Conservation (phyloP, 2,797 vertebrate genomes). For the Acrossocheilus fasciatus region DNA sequence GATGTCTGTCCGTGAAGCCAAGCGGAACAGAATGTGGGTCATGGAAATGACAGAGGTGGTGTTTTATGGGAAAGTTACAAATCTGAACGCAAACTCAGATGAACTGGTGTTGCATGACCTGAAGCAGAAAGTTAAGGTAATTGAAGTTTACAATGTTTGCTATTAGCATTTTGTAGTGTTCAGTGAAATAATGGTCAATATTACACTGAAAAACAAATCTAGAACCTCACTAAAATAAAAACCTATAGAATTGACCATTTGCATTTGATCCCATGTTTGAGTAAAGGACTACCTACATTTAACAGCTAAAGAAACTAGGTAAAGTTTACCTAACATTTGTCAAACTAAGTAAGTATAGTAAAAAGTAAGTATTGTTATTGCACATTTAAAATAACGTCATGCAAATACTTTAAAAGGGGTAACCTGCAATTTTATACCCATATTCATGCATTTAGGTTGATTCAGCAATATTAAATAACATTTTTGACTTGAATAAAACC, state of each 20-base stretch:
- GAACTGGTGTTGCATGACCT: background rate
- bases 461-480: background rate
- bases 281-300: background rate
- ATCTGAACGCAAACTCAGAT: background rate
- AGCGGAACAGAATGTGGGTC: conserved; percentile 22
- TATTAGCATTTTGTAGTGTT: background rate
- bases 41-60: background rate
- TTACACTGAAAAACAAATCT: background rate
- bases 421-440: background rate
- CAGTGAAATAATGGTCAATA: background rate
- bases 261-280: background rate
- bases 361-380: background rate
- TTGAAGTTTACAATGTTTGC: background rate
- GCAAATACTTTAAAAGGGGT: background rate
- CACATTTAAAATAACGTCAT: background rate
- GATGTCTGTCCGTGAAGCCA: conserved; percentile 25
- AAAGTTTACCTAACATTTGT: background rate
- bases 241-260: background rate
- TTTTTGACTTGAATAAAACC: background rate
- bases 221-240: background rate
- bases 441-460: background rate
- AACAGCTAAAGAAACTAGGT: background rate
- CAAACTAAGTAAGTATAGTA: background rate
- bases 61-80: background rate
- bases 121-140: background rate